A percentile compares a stretch with the other conserved stretches of the same genome.
Conservation (phyloP, 2,888 invertebrate genomes). For the Phlogophora meticulosa region DNA sequence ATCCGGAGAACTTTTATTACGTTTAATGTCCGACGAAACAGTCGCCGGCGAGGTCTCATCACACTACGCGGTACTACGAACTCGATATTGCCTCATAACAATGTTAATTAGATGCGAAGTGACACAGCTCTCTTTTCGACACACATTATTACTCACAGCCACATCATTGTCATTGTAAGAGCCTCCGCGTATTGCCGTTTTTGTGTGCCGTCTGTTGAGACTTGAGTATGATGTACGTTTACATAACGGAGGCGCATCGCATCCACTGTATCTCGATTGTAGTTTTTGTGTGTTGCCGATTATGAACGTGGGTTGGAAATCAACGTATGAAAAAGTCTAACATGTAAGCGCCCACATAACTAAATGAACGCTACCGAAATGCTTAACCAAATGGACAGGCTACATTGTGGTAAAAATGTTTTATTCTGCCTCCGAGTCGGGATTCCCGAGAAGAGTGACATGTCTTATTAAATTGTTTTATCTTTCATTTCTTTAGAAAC, state of each 20-base stretch:
- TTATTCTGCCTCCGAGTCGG: background rate
- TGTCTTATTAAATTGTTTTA: constrained; percentile 22
- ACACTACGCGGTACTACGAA: constrained; percentile 52
- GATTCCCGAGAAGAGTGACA: constrained; percentile 20
- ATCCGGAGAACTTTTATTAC: constrained; percentile 82
- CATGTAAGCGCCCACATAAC: constrained; percentile 43
- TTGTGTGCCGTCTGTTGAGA: constrained; percentile 45
- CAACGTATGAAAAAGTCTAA: constrained; percentile 35
- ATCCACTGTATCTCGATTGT: constrained; percentile 34
- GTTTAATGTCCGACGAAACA: constrained; percentile 75
- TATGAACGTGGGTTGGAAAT: constrained; percentile 49
- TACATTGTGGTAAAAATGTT: constrained; percentile 31
- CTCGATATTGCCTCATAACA: constrained; percentile 68
- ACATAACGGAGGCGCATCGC: constrained; percentile 45
- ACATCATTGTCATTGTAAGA: constrained; percentile 54
- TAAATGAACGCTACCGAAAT: constrained; percentile 42
- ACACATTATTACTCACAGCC: constrained; percentile 64
- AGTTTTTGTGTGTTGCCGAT: constrained; percentile 49
- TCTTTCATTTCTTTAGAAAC: constrained; percentile 27
- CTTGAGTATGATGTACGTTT: constrained; percentile 44
- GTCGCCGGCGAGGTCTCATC: constrained; percentile 57
- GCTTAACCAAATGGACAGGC: constrained; percentile 32
- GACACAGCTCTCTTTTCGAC: constrained; percentile 63
- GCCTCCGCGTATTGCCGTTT: constrained; percentile 51
- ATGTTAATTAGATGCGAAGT: constrained; percentile 70